Conservation (phyloP, 1,140 invertebrate genomes). For the Drosophila nigrodunni region DNA sequence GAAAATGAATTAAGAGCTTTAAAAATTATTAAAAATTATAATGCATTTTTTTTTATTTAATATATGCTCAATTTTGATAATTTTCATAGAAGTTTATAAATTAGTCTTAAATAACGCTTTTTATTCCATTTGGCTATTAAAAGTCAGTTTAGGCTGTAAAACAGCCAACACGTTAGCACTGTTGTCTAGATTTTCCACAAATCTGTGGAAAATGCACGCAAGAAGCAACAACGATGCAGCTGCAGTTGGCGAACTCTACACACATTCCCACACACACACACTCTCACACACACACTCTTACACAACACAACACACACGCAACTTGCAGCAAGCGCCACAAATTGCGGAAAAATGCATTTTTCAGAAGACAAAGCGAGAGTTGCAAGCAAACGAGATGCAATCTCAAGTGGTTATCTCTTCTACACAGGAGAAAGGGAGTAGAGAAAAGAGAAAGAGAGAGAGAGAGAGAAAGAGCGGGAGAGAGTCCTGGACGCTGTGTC, state of each 20-base stretch:
- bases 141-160: not conserved
- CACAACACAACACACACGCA: not conserved
- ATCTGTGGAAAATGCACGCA: conserved; percentile 52
- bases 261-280: not conserved
- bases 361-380: conserved; percentile 62
- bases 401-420: conserved; percentile 80
- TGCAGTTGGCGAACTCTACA: conserved; percentile 33
- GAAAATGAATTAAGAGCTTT: too few relatives aligned
- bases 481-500: conserved; percentile 28
- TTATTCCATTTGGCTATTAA: not conserved
- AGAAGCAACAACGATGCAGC: conserved; percentile 31
- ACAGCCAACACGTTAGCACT: conserved; percentile 9
- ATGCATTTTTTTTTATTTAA: too few relatives aligned
- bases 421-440: conserved; percentile 13
- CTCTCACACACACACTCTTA: not conserved
- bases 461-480: not conserved
- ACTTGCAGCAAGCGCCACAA: conserved; percentile 61
- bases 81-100: too few relatives aligned
- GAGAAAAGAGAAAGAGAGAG: not conserved
- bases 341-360: conserved; percentile 81
- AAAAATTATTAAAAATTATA: too few relatives aligned
- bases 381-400: conserved; percentile 61
- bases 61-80: too few relatives aligned
- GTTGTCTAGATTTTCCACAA: conserved; percentile 39
- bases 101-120: too few relatives aligned